Evolutionary conservation across 2,797 vertebrate species (phyloP), one percentile per base, ranked within the genome.

Genomic region (Phalanger gymnotis): DNA sequence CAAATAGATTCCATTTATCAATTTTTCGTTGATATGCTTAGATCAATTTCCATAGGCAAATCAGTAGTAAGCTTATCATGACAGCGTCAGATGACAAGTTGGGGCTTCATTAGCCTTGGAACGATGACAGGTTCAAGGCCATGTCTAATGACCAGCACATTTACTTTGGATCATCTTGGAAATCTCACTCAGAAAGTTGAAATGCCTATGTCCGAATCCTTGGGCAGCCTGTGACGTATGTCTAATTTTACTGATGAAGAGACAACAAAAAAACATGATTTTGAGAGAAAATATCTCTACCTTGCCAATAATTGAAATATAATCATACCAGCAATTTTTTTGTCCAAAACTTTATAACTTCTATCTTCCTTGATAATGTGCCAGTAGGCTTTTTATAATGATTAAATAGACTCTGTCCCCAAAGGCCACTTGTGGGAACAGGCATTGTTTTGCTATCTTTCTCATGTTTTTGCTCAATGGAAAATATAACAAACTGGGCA

Each of bases 131-230:
- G 54, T 92, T 96, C 53, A 95, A 97, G 92, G 53, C 27, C n/a
- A 10, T 61, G 5, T 91, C 31, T 52, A 53, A 1, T 93, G 56
- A 52, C 16, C 90, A 54, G 91, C 53, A 94, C n/a, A 56, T 56
- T 92, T 6, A 94, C 56, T 92, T 89, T 90, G 11, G 16, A 66
- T 19, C 53, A 87, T 91, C 13, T 22, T 93, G 34, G 6, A 51
- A 95, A 96, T 56, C 31, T 12, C 54, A 94, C n/a, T 94, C 90
- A 52, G 25, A 30, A 95, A 93, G 92, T 61, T 94, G 12, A 55
- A 94, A 95, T 94, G 73, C 22, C 40, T 27, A 57, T 92, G 4
- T 92, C 93, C 94, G 2, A 61, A 66, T 25, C 53, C 95, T 92
- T 92, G 55, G 5, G 90, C 53, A 95, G 53, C n/a, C 28, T 95